Evolutionary conservation across 2,888 invertebrate genomes (phyloP).

Genomic region (Erebia epiphron): DNA sequence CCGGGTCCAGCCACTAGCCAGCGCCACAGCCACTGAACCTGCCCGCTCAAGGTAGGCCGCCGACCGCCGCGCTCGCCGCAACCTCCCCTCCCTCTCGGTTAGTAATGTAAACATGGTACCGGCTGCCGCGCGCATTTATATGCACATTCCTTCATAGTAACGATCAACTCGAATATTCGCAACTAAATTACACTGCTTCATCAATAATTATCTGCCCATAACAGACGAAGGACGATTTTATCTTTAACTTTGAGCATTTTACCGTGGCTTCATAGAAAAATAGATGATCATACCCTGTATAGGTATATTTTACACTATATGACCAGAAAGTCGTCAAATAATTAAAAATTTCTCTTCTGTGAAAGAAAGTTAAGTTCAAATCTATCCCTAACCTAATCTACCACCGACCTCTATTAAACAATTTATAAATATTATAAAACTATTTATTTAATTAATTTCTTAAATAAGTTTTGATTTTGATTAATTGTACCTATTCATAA

Average conservation of each 20-base stretch:
- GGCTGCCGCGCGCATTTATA: slow-evolving; percentile 34
- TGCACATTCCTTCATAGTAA: slow-evolving; percentile 22
- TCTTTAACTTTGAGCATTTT: not conserved
- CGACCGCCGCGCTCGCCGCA: slow-evolving; percentile 56
- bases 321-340: not conserved
- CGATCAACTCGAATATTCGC: slow-evolving; percentile 9
- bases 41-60: slow-evolving; percentile 80
- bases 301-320: no score
- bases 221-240: not conserved
- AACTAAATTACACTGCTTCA: not conserved
- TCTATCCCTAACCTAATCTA: no score
- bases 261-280: not conserved
- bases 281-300: not conserved
- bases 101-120: slow-evolving; percentile 66
- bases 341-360: not conserved
- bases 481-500: no score
- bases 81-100: slow-evolving; percentile 64
- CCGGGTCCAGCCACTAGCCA: slow-evolving; percentile 45
- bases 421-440: no score
- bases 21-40: slow-evolving; percentile 65
- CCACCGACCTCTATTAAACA: no score
- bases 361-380: no score
- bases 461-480: no score
- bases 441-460: no score
- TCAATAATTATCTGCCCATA: not conserved